Conservation (phyloP, 2,113 vertebrate genomes). For the Chionodraco myersi region DNA sequence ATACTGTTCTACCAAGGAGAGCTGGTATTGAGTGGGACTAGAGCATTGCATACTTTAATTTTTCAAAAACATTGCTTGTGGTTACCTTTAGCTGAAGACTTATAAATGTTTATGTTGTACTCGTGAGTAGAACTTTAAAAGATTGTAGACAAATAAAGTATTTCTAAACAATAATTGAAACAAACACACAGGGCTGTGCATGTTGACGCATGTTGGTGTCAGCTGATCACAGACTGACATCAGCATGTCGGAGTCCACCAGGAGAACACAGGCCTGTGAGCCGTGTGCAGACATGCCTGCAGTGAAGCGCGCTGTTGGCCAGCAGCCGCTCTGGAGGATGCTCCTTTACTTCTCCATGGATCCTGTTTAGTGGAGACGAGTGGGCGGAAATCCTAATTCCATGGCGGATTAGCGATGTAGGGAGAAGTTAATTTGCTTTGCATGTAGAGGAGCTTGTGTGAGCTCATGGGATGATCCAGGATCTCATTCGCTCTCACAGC, state of each 20-base stretch:
- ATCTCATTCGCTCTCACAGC: conserved; percentile 41
- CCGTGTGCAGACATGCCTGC: background rate
- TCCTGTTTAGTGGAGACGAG: conserved; percentile 47
- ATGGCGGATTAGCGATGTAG: conserved; percentile 69
- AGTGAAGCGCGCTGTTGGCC: conserved; percentile 16
- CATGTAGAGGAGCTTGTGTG: conserved; percentile 66
- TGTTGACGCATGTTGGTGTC: background rate
- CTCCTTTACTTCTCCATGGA: conserved; percentile 36
- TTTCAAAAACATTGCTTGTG: no score
- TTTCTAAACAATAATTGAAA: no score
- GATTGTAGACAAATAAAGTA: no score
- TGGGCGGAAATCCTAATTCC: conserved; percentile 73
- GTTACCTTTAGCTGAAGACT: no score
- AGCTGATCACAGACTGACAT: background rate
- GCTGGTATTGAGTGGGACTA: no score
- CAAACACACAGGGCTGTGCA: no score
- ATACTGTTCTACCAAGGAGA: no score
- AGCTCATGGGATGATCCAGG: conserved; percentile 72
- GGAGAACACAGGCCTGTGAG: background rate
- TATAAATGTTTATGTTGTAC: no score
- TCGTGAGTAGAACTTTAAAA: no score
- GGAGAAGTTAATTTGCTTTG: conserved; percentile 74
- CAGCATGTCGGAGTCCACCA: background rate
- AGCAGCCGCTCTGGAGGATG: conserved; percentile 20
- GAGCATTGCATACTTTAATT: no score